Percentiles rank a stretch among this genome's conserved stretches.
phyloP scores from a whole-genome alignment of 1,140 invertebrate genomes.

The Cydia strobilella region DNA sequence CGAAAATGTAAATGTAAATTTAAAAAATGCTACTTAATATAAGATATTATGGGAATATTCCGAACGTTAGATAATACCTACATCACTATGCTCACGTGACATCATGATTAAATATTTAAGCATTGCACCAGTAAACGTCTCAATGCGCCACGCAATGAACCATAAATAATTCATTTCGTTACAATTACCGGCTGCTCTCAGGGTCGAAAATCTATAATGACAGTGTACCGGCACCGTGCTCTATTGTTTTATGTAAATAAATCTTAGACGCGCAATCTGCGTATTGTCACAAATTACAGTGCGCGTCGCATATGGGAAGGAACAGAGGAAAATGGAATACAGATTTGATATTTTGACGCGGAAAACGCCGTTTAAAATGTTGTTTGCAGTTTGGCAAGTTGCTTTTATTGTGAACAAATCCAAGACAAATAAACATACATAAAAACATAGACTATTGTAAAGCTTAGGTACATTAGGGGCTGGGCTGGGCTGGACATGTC shows the following conservation, averaged over 20 bases:
- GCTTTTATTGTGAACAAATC: not conserved
- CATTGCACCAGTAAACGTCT: constrained; percentile 5
- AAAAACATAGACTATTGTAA: too few species aligned
- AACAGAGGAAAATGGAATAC: not conserved
- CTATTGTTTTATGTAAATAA: constrained; percentile 58
- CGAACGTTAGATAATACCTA: too few species aligned
- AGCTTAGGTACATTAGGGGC: too few species aligned
- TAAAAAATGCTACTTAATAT: too few species aligned
- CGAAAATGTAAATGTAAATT: too few species aligned
- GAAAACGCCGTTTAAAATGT: not conserved
- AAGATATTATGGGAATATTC: too few species aligned
- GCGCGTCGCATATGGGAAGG: constrained; percentile 53
- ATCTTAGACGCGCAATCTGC: constrained; percentile 51
- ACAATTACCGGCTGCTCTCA: constrained; percentile 37
- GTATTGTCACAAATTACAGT: constrained; percentile 58
- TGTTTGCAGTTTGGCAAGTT: not conserved
- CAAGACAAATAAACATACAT: not conserved
- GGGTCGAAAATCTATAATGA: constrained; percentile 56
- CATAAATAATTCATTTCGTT: constrained; percentile 38
- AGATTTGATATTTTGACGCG: not conserved
- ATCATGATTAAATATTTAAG: not conserved
- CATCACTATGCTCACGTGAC: not conserved
- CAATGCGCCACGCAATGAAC: constrained; percentile 15
- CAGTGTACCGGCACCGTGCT: constrained; percentile 38
- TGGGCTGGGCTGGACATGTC: too few species aligned